Conservation (phyloP, 1,140 invertebrate species). For the Parapsyche elsis region DNA sequence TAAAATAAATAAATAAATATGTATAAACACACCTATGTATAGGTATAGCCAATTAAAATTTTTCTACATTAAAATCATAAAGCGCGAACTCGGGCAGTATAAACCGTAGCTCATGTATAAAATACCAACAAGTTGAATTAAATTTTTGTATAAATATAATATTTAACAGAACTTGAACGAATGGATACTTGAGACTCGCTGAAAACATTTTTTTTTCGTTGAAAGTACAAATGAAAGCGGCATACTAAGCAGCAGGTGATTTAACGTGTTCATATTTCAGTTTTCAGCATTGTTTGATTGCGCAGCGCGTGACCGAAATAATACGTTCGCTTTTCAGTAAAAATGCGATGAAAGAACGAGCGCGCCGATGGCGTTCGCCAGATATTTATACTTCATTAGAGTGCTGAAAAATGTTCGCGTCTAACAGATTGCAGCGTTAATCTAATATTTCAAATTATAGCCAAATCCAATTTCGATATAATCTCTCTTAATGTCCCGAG, state of each 20-base stretch:
- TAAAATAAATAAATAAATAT: too few species aligned
- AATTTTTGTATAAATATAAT: too few species aligned
- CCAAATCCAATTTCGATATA: slow-evolving; percentile 32
- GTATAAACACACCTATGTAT: too few species aligned
- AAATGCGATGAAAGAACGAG: not conserved
- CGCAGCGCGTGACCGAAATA: slow-evolving; percentile 22
- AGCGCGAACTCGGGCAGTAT: too few species aligned
- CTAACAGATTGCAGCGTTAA: slow-evolving; percentile 10
- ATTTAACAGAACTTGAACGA: not conserved
- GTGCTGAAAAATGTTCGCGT: not conserved
- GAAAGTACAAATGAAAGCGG: not conserved
- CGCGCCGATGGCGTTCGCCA: not conserved
- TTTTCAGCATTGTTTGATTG: slow-evolving; percentile 25
- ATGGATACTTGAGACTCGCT: not conserved
- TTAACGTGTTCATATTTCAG: slow-evolving; percentile 23
- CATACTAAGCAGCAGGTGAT: slow-evolving; percentile 9
- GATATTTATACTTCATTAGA: slow-evolving; percentile 24
- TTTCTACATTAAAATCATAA: too few species aligned
- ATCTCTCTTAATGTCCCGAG: slow-evolving; percentile 18
- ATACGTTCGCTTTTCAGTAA: not conserved
- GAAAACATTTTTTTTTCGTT: too few species aligned
- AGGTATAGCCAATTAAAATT: too few species aligned
- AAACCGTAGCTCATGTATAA: too few species aligned
- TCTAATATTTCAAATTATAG: slow-evolving; percentile 28
- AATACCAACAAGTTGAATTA: too few species aligned